Evolutionary conservation across 2,888 invertebrate species (phyloP), one percentile per base, ranked within the genome.

Genomic region (Pachymerium ferrugineum): DNA sequence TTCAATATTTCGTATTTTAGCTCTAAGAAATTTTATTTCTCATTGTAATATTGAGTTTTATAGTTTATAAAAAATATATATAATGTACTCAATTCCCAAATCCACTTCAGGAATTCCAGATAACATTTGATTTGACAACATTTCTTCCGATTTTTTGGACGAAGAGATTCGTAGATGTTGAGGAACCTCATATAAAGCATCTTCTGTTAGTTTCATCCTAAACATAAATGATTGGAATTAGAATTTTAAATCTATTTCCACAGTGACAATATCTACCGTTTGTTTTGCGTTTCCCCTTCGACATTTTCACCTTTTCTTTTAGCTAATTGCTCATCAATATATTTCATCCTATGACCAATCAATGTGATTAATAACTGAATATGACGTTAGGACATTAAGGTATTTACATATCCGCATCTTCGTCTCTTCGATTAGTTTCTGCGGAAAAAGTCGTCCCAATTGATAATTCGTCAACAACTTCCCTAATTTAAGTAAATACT

Each of bases 41-140:
- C 5, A 69, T 30, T 69, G n/a, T 5, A 10, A 14, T 8, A 19
- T 8, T 19, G n/a, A 22, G 8, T 28, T 3, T 69, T 69, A 14
- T 5, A 3, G 14, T 69, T 1, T 28, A 10, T 16, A 69, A 30
- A 5, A 28, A 30, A 28, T 69, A 30, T 14, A 28, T 16, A 28
- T 25, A 29, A 69, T 16, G n/a, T 81, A 89, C 88, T 97, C 96
- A 78, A 99, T 97, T n/a, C 99, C 99, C 73, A 99, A 87, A 84
- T 99, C 98, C 0, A 99, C 94, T 86, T 99, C 99, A 0, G 99
- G 99, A 78, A 99, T 99, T 38, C 99, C 99, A 81, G 95, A 97
- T 3, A 99, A 86, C 99, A 99, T 99, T 86, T 99, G 98, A 87
- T 98, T 97, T 2, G 98, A 98, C 79, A 99, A 88, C 95, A 99